Evolutionary conservation across 2,113 vertebrate genomes (phyloP), one percentile per base, ranked within the genome.

Genomic region (Hippocampus guttulatus): DNA sequence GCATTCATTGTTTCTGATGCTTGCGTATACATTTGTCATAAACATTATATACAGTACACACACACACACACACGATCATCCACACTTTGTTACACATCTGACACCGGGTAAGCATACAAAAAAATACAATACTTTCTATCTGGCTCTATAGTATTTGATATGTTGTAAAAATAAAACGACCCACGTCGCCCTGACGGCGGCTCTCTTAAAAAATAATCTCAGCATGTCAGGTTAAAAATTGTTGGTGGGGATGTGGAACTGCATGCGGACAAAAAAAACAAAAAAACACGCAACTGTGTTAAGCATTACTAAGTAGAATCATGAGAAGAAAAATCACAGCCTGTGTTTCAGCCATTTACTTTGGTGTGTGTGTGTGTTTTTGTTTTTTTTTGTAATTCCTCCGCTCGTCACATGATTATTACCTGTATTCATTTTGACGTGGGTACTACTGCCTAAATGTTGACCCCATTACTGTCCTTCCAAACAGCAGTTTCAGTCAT

Each of bases 241-340:
- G 27, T 0, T 8, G 27, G 6, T 2, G 16, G 27, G 25, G 57
- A 60, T 27, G 27, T 33, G 58, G 27, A 43, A n/a, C 21, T 15
- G 62, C 62, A 45, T 65, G 23, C 11, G 12, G n/a, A 16, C 2
- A 23, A 11, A 21, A 21, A 16, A 7, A 23, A 11, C 11, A 12
- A 21, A 21, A n/a, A 23, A 2, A 45, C 41, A 25, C 3, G 2
- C 23, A 6, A 43, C 21, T 63, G 21, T 64, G 62, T 60, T 45
- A 47, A 38, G 21, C n/a, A 47, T 65, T 47, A 27, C n/a, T 47
- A 27, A 16, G 23, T 47, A 65, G 72, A 87, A 69, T 90, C 85
- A 80, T 83, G 80, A 93, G 92, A 84, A 93, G 92, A 84, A 88
- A 80, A 78, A 82, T 86, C 81, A 88, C 85, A 83, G 75, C 76